Evolutionary conservation across 53 echinoderm and acorn worm species (phyloP), one percentile per base, ranked within the genome.

Genomic region (Luidia sarsii): DNA sequence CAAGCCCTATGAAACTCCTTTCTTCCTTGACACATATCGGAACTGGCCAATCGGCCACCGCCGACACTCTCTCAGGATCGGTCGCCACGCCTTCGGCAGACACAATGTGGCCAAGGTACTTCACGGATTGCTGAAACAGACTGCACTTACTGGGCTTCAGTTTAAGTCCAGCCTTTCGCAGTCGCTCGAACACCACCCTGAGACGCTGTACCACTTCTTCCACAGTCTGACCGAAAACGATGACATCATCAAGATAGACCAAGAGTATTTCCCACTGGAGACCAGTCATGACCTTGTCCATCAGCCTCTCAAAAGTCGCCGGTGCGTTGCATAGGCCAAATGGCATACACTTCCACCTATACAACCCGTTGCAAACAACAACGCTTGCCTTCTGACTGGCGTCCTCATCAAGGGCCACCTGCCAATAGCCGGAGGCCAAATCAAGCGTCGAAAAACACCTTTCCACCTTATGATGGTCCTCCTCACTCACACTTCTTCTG

Each of bases 301-400:
- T 64, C 37, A 64, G 64, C 3, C 64, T 33, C 36, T 64, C 37
- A 21, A 64, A 64, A 2, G 37, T 64, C 4, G 64, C 64, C 34
- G 37, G 64, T 2, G 64, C 64, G 2, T 64, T 64, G 37, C 64
- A 64, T 4, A 64, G 20, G 14, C 18, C 64, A 20, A 51, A 91
- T 46, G n/a, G n/a, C n/a, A n/a, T n/a, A 14, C 86, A 86, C 0
- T 85, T 57, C 20, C 86, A 90, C 33, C 87, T 57, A n/a, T 67
- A 91, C 3, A 91, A 24, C 0, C 88, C 83, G 11, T 59, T 55
- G 10, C 24, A 54, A 24, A 75, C 57, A 18, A 50, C 57, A 18
- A 91, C 83, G 5, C 87, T 87, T 18, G 91, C 84, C 24, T 83
- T 91, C 18, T 31, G 20, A 38, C 63, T 67, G 25, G 83, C 87